Evolutionary conservation across 1,140 invertebrate genomes (phyloP).

Genomic region (Drosophila ogumai): DNA sequence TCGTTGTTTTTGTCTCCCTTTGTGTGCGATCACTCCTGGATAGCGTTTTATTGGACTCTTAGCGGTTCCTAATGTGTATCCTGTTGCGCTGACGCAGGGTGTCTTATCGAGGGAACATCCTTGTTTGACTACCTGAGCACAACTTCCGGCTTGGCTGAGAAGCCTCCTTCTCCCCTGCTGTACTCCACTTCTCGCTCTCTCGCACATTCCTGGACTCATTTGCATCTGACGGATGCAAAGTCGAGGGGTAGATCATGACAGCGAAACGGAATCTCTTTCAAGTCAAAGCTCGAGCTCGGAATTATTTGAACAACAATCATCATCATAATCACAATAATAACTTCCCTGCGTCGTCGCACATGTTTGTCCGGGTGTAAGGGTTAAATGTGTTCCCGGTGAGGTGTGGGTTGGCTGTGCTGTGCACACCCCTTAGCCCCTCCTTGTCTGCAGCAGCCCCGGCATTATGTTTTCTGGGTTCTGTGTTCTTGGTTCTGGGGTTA

Average conservation of each 20-base stretch:
- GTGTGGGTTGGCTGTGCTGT: constrained; percentile 25
- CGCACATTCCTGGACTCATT: constrained; percentile 19
- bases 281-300: constrained; percentile 57
- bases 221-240: constrained; percentile 26
- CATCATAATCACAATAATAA: constrained; percentile 61
- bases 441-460: constrained; percentile 27
- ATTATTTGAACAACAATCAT: constrained; percentile 59
- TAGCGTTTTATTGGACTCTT: constrained; percentile 62
- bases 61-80: constrained; percentile 72
- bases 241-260: constrained; percentile 43
- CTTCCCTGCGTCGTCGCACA: constrained; percentile 41
- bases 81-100: constrained; percentile 67
- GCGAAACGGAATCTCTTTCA: constrained; percentile 51
- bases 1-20: neutral
- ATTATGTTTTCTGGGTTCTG: constrained; percentile 7
- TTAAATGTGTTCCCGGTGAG: constrained; percentile 40
- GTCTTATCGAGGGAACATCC: constrained; percentile 34
- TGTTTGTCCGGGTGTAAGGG: constrained; percentile 42
- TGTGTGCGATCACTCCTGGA: constrained; percentile 14
- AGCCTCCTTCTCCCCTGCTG: neutral
- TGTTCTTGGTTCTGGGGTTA: constrained; percentile 34
- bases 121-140: constrained; percentile 61
- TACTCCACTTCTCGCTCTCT: neutral
- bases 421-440: constrained; percentile 20
- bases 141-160: constrained; percentile 59